These are phyloP conservation scores for Drosophila prolongata DNA, from an alignment of 2,888 invertebrate genomes.

Conservation along the genomic window DNA sequence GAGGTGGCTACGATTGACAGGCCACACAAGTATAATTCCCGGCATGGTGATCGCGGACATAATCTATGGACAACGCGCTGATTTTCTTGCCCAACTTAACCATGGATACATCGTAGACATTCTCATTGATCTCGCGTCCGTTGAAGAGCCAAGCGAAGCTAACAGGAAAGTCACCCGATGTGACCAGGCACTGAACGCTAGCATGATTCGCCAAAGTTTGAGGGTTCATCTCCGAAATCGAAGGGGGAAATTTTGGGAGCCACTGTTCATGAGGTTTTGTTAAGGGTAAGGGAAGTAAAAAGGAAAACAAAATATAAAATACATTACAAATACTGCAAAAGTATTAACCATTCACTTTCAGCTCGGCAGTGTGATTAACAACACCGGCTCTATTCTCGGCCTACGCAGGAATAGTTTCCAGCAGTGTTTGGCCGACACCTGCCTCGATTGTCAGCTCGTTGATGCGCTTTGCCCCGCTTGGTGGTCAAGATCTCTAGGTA, in stretches of 20 bases:
- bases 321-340: constrained; percentile 9
- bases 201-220: constrained; percentile 88
- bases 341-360: constrained; percentile 89
- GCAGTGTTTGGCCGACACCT: constrained; percentile 89
- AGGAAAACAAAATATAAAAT: constrained; percentile 16
- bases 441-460: constrained; percentile 88
- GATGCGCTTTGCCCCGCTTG: constrained; percentile 85
- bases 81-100: constrained; percentile 86
- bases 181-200: constrained; percentile 87
- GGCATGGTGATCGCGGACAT: constrained; percentile 88
- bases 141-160: constrained; percentile 89
- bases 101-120: constrained; percentile 86
- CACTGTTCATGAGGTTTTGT: constrained; percentile 84
- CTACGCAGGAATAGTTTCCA: constrained; percentile 91
- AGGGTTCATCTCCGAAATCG: constrained; percentile 88
- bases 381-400: constrained; percentile 90
- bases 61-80: constrained; percentile 89
- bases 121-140: constrained; percentile 80
- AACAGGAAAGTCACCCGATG: constrained; percentile 88
- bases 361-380: constrained; percentile 88
- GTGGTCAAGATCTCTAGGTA: constrained; percentile 83
- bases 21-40: constrained; percentile 90
- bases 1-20: constrained; percentile 87
- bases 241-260: constrained; percentile 90
- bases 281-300: constrained; percentile 15